Evolutionary conservation across 2,888 invertebrate species (phyloP).

Genomic region (Zelleria hepariella): DNA sequence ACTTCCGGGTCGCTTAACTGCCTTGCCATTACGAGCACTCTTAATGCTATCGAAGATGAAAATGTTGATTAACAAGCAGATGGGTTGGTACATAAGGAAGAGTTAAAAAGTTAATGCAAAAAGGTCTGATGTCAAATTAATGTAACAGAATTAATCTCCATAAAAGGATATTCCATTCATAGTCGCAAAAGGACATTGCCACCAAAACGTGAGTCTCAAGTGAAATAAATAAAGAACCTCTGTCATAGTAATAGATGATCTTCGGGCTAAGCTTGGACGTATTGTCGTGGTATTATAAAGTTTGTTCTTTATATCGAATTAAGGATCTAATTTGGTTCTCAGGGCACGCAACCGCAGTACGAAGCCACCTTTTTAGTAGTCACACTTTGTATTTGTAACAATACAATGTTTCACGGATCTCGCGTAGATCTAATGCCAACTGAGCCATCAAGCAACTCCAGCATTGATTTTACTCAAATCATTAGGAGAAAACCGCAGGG

Average conservation of each 20-base stretch:
- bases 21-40: neutral
- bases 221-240: neutral
- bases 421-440: conserved; percentile 46
- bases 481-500: conserved; percentile 48
- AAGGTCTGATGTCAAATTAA: neutral
- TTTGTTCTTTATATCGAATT: conserved; percentile 21
- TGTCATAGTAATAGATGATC: neutral
- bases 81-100: neutral
- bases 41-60: neutral
- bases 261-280: neutral
- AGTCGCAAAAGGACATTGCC: neutral
- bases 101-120: neutral
- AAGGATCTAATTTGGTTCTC: conserved; percentile 48
- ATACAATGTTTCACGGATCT: conserved; percentile 59
- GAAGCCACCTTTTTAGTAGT: conserved; percentile 45
- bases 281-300: neutral
- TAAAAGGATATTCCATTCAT: neutral
- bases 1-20: conserved; percentile 26
- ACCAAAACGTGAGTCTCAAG: neutral
- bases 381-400: conserved; percentile 52
- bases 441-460: conserved; percentile 42
- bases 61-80: neutral
- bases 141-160: neutral
- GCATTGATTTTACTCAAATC: conserved; percentile 67
- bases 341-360: conserved; percentile 57